Base-by-base conservation (phyloP, 2,888 invertebrate species). In the Ornithoptera priamus region DNA sequence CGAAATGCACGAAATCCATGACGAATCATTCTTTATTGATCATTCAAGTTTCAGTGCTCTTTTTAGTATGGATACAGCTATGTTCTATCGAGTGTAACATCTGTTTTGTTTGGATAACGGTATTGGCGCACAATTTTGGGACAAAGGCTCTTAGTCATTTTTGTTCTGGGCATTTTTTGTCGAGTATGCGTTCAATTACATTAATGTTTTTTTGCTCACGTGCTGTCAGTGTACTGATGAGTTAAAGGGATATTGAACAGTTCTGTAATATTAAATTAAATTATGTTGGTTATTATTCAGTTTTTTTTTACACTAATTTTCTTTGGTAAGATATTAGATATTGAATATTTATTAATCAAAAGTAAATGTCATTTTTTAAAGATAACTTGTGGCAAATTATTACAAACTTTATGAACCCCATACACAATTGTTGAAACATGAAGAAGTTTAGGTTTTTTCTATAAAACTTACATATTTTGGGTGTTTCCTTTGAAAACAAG, bases 51-150 rank as follows among this genome's bases (percentile, higher is more conserved):
- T 81, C 80, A 79, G 80, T 79, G 79, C 74, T 80, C 77, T 78
- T 81, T 81, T 76, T 77, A 81, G 77, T 78, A 80, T 81, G 82
- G 81, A 82, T 88, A 85, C 85, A 86, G 86, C 85, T 85, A 86
- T 80, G 82, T 83, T 81, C 82, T 78, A 81, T 81, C 79, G 81
- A 83, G 81, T 81, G 82, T 83, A 85, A 82, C 81, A 81, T 84
- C 81, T 86, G 85, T 88, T 87, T 87, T 88, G 87, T 88, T 85
- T 83, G 83, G 80, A 76, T 92, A 92, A 92, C 92, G 91, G 92
- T 90, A 90, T 76, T 77, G 76, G 80, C 80, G 80, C 87, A 81
- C 84, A 86, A 85, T 90, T 89, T 90, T 85, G 83, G 88, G 84
- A 90, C 92, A 92, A 91, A 87, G 86, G 78, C 82, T 80, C 80